These are phyloP conservation scores for Sus cebifrons DNA, from an alignment of 2,797 vertebrate species.

Conservation along the genomic window DNA sequence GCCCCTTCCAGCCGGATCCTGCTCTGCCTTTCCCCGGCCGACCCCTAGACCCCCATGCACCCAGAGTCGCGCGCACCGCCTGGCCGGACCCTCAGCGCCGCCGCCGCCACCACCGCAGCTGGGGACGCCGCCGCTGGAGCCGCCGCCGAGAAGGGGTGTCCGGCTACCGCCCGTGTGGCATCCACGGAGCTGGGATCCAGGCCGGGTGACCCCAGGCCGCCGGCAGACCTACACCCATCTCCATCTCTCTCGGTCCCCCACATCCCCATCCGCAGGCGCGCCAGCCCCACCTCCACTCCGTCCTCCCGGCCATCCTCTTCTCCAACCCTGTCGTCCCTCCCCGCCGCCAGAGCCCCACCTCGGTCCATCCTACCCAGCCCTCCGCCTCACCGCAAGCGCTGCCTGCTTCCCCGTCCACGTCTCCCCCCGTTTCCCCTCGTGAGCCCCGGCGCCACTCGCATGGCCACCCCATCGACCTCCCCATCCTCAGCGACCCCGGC, in stretches of 20 bases:
- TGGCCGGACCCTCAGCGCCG: not conserved
- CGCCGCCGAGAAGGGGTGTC: not conserved
- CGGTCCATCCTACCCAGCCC: not conserved
- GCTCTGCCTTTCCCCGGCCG: not conserved
- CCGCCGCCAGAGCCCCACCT: not conserved
- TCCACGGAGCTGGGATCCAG: not conserved
- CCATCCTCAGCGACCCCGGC: fast-evolving
- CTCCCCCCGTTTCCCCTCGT: not conserved
- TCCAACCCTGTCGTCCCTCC: not conserved
- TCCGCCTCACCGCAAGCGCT: not conserved
- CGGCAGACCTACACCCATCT: not conserved
- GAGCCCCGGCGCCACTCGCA: no score
- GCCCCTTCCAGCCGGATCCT: not conserved
- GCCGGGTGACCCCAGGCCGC: not conserved
- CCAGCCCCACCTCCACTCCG: not conserved
- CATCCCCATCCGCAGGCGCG: not conserved
- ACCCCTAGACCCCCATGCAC: not conserved
- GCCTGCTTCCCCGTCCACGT: fast-evolving
- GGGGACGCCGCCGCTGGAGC: not conserved
- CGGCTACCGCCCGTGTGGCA: not conserved
- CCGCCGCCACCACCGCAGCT: not conserved
- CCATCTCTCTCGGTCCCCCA: not conserved
- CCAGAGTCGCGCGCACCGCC: not conserved
- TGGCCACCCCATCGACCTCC: not conserved
- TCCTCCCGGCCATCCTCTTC: not conserved